A percentile compares a stretch with the other conserved stretches of the same genome.
phyloP scores from a whole-genome alignment of 1,140 invertebrate genomes.

The Procambarus virginalis region DNA sequence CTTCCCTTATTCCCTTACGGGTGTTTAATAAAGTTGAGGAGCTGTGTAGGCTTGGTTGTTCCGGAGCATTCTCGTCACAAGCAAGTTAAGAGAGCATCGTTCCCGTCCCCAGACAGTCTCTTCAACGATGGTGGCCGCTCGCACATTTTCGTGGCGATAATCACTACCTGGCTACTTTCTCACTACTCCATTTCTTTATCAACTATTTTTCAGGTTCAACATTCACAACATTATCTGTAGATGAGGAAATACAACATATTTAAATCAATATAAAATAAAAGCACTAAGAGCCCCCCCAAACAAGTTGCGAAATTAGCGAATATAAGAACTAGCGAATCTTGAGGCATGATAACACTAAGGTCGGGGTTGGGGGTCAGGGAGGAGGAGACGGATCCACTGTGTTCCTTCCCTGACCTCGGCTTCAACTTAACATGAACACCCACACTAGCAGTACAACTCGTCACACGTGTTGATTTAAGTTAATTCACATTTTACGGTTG shows the following conservation, averaged over 20 bases:
- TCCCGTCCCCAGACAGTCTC: not conserved
- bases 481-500: no score
- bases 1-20: not conserved
- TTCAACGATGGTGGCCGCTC: not conserved
- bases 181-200: not conserved
- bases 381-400: not conserved
- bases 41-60: not conserved
- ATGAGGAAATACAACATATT: no score
- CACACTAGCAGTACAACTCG: no score
- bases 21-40: not conserved
- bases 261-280: no score
- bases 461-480: no score
- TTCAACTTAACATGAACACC: not conserved
- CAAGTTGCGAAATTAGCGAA: not conserved
- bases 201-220: not conserved
- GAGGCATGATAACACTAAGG: not conserved
- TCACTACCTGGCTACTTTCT: not conserved
- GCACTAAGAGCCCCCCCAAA: no score
- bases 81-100: not conserved
- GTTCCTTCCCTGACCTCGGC: not conserved
- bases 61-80: not conserved
- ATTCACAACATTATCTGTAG: no score
- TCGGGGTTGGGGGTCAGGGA: not conserved
- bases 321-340: not conserved
- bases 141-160: not conserved